Percentiles rank a stretch among this genome's conserved stretches.
phyloP scores from a whole-genome alignment of 2,888 invertebrate genomes.

The Parascotia fuliginaria region DNA sequence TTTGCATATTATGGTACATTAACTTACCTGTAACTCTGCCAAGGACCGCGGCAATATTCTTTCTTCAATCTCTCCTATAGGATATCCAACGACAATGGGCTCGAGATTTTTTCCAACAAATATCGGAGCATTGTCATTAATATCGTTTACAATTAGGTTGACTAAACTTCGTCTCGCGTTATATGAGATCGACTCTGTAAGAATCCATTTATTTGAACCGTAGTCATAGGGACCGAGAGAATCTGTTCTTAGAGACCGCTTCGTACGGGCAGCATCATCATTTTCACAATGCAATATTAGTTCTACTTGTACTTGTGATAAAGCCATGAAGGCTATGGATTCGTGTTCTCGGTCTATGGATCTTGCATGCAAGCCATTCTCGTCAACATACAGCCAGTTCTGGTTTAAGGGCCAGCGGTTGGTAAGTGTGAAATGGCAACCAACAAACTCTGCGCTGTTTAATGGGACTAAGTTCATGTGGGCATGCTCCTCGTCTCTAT shows the following conservation, averaged over 20 bases:
- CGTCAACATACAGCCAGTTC: constrained; percentile 73
- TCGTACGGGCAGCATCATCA: constrained; percentile 50
- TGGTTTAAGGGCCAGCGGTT: constrained; percentile 73
- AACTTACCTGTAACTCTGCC: constrained; percentile 73
- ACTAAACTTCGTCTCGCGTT: constrained; percentile 72
- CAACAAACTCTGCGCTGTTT: constrained; percentile 48
- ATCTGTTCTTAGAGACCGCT: constrained; percentile 57
- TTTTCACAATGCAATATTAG: constrained; percentile 63
- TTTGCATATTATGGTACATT: constrained; percentile 43
- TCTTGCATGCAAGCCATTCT: constrained; percentile 64
- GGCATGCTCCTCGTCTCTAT: constrained; percentile 72
- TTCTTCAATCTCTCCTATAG: constrained; percentile 65
- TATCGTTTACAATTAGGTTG: constrained; percentile 81
- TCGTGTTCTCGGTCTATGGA: constrained; percentile 76
- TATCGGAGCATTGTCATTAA: constrained; percentile 82
- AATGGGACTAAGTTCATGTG: constrained; percentile 63
- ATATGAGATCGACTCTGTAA: constrained; percentile 69
- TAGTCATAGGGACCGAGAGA: constrained; percentile 67
- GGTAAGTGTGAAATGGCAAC: constrained; percentile 64
- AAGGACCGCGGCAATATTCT: constrained; percentile 74
- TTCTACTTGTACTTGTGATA: constrained; percentile 80
- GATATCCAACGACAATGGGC: constrained; percentile 79
- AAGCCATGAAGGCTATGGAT: constrained; percentile 75
- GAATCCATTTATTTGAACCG: constrained; percentile 70
- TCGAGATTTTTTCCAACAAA: constrained; percentile 68